Evolutionary conservation across 1,140 invertebrate species (phyloP).

Genomic region (Atopsyche davidsoni): DNA sequence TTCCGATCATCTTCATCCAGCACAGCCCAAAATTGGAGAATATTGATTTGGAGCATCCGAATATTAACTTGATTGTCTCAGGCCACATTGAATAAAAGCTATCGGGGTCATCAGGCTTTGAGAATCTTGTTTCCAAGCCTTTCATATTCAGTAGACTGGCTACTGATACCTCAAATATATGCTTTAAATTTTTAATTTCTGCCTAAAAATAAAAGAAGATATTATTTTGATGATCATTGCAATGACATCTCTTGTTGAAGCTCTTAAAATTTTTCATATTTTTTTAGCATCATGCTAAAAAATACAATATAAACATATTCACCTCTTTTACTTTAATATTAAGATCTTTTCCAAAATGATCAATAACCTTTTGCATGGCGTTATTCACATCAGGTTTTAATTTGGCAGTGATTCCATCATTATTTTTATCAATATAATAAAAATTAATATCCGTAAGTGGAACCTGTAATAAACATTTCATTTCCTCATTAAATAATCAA

Average conservation of each 20-base stretch:
- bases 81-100: conserved; percentile 48
- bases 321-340: conserved; percentile 53
- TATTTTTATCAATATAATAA: conserved; percentile 72
- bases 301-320: conserved; percentile 4
- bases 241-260: no score
- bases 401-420: conserved; percentile 52
- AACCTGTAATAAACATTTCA: conserved; percentile 44
- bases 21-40: conserved; percentile 50
- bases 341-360: conserved; percentile 52
- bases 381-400: conserved; percentile 60
- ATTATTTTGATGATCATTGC: not conserved
- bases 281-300: not conserved
- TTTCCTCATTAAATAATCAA: not conserved
- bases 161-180: conserved; percentile 52
- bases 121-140: conserved; percentile 54
- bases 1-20: conserved; percentile 46
- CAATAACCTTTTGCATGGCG: conserved; percentile 57
- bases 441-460: conserved; percentile 63
- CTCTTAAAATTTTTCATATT: not conserved
- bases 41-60: conserved; percentile 51
- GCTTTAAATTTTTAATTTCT: conserved; percentile 52
- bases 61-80: conserved; percentile 48
- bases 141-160: conserved; percentile 51
- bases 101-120: conserved; percentile 49
- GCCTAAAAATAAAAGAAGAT: conserved; percentile 40